These are phyloP conservation scores for Antechinus stuartii DNA, from an alignment of 2,113 vertebrate genomes.

Conservation along the genomic window DNA sequence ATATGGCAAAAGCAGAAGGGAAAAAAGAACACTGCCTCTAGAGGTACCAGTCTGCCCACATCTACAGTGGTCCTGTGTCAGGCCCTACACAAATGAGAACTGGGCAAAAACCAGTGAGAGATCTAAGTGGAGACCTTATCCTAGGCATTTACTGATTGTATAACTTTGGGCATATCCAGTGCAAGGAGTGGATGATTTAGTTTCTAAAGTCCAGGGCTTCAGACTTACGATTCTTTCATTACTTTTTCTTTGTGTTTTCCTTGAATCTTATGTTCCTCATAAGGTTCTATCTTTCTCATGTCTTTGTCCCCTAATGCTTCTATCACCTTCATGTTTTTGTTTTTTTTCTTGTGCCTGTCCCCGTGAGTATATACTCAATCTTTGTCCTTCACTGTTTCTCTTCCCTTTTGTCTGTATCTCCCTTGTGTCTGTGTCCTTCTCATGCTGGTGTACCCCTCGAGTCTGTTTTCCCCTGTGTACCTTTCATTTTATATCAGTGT, in stretches of 20 bases:
- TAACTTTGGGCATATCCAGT: neutral
- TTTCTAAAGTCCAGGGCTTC: neutral
- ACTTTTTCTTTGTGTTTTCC: neutral
- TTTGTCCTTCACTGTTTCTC: neutral
- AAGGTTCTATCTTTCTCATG: too few species aligned
- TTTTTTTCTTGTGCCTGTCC: neutral
- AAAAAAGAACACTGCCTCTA: neutral
- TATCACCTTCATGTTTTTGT: neutral
- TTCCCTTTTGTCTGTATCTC: neutral
- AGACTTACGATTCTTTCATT: neutral
- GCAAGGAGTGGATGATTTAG: rapidly evolving
- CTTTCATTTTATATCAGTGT: neutral
- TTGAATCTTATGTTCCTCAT: neutral
- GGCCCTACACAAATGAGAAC: neutral
- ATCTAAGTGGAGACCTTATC: neutral
- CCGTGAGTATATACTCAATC: neutral
- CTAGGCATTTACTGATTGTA: neutral
- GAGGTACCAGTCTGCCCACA: neutral
- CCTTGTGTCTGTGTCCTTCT: neutral
- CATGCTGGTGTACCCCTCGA: neutral
- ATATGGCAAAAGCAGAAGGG: neutral
- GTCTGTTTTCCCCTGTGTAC: neutral
- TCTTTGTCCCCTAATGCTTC: neutral
- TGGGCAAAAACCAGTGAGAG: neutral
- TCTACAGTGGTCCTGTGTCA: neutral